These are phyloP conservation scores for Alviniconcha strummeri DNA, from an alignment of 2,888 invertebrate genomes.

Conservation along the genomic window DNA sequence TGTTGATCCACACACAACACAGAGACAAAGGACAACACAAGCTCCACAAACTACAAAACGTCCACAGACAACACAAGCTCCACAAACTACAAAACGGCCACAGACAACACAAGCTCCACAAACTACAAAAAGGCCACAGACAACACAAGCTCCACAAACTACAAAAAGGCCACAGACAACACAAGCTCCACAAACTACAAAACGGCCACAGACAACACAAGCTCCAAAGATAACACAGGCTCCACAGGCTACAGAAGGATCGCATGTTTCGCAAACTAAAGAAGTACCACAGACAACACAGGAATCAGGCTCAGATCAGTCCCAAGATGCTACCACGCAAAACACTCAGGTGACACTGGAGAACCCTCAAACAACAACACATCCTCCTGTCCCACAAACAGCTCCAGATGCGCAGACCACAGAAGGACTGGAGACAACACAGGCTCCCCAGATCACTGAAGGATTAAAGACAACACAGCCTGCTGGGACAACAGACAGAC, in stretches of 20 bases:
- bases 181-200: slow-evolving; percentile 24
- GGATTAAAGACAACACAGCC: slow-evolving; percentile 1
- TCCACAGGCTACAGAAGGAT: slow-evolving; percentile 20
- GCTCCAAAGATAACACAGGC: slow-evolving; percentile 19
- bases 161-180: not conserved
- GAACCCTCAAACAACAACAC: not conserved
- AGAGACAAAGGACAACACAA: too few species aligned
- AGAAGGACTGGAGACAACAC: not conserved
- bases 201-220: slow-evolving; percentile 26
- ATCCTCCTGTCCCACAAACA: not conserved
- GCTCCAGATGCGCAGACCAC: slow-evolving; percentile 21
- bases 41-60: too few species aligned
- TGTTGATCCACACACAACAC: too few species aligned
- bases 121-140: too few species aligned
- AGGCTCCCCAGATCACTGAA: not conserved
- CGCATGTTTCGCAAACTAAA: slow-evolving; percentile 22
- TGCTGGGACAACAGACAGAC: not conserved
- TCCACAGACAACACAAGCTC: too few species aligned
- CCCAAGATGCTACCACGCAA: too few species aligned
- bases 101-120: too few species aligned
- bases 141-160: too few species aligned
- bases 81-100: too few species aligned
- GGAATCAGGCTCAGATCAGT: not conserved
- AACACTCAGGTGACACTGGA: too few species aligned
- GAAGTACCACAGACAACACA: slow-evolving; percentile 13